phyloP scores from a whole-genome alignment of 1,140 invertebrate genomes.

The Hyles vespertilio region DNA sequence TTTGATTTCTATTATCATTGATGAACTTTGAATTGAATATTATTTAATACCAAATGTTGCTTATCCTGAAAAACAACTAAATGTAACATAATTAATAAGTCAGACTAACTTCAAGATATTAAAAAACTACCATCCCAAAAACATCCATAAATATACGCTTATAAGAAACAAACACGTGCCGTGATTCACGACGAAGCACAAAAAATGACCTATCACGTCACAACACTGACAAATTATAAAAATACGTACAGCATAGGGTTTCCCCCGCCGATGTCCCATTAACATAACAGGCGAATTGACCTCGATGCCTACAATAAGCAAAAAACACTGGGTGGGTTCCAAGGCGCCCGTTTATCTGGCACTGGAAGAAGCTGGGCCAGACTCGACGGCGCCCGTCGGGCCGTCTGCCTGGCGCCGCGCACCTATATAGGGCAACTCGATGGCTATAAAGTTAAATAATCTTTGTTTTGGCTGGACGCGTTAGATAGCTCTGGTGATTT shows the following conservation, averaged over 20 bases:
- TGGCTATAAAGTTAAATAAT: slow-evolving; percentile 9
- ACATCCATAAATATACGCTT: background rate
- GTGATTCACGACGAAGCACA: slow-evolving; percentile 5
- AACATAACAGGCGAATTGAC: slow-evolving; percentile 58
- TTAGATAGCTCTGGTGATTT: background rate
- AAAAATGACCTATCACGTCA: slow-evolving; percentile 37
- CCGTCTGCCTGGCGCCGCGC: slow-evolving; percentile 40
- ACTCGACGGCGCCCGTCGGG: slow-evolving; percentile 50
- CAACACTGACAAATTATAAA: slow-evolving; percentile 62
- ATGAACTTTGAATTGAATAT: background rate
- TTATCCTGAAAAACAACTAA: too few species aligned
- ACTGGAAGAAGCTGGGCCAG: slow-evolving; percentile 27
- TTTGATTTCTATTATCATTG: too few species aligned
- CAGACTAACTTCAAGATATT: too few species aligned
- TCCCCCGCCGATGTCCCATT: slow-evolving; percentile 50
- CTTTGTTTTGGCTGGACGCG: slow-evolving; percentile 5
- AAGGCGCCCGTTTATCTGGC: slow-evolving; percentile 41
- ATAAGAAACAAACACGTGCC: slow-evolving; percentile 18
- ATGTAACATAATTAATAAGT: too few species aligned
- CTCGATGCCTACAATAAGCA: slow-evolving; percentile 60
- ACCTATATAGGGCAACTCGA: slow-evolving; percentile 12
- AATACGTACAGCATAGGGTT: slow-evolving; percentile 53
- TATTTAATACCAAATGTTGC: too few species aligned
- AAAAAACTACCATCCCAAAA: too few species aligned
- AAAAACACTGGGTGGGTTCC: slow-evolving; percentile 67